Base-by-base conservation (phyloP, 2,888 invertebrate genomes). In the Drosophila antonietae region DNA sequence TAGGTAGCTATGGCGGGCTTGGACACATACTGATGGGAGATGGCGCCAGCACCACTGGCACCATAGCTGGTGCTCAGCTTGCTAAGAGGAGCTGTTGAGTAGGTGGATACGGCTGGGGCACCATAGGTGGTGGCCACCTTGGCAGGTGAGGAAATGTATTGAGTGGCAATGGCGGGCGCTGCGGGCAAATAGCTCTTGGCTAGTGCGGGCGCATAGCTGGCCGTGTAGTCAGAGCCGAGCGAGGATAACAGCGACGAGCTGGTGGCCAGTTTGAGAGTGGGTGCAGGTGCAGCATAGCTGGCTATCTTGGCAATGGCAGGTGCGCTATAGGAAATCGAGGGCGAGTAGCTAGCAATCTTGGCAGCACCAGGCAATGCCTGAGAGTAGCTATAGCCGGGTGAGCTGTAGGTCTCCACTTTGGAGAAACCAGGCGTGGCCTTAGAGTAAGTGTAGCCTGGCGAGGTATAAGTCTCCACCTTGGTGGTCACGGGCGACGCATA, bases 381-480 rank as follows among this genome's bases (percentile, higher is more conserved):
- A 0, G 81, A 59, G 46, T 80, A 90, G 35, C 79, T 82, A 44
- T 85, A 89, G 33, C 81, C 87, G 1, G 89, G 83, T 6, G 91
- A 85, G 31, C 87, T 79, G 47, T 86, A 90, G 0, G 90, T 85
- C n/a, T 85, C 79, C 60, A 89, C 74, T 65, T 90, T 91, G 4
- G 90, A 80, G 44, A 83, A 78, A 12, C 79, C 83, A 15, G 89
- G 90, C 1, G 85, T 81, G 4, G 88, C 78, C 65, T 91, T 88
- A 67, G 93, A 93, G 28, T 93, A 92, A 2, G 94, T 93, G n/a
- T 93, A 93, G 10, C 93, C 94, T 1, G 94, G 94, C 0, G 91
- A 90, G 28, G 85, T 85, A 68, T 90, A 92, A 47, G 89, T 80
- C 49, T 82, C 78, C 59, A 90, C 68, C 63, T 93, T 94, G 2